Base-by-base conservation (phyloP, 2,113 vertebrate species). In the Antechinus flavipes region DNA sequence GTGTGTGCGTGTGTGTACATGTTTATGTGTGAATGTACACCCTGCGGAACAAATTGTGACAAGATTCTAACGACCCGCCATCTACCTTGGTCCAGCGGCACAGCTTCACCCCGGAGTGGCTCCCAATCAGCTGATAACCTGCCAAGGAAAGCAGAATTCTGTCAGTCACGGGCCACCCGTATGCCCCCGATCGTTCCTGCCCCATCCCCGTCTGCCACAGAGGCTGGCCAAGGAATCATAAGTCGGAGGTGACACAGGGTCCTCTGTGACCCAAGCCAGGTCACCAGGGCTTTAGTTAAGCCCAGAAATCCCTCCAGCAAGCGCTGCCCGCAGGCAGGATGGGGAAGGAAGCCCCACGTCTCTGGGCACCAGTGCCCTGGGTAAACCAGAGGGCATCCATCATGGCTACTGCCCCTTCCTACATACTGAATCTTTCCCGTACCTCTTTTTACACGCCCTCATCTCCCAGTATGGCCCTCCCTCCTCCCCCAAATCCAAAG, bases 71-170 rank as follows among this genome's bases (percentile, higher is more conserved):
- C 10, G 8, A 90, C 53, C 3, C 93, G 94, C 52, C 12, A 92
- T 91, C 95, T 98, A 99, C 99, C 99, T 99, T 99, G 93, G 99
- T 99, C 99, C 99, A 99, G 16, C 99, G 99, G 97, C 99, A 99
- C 5, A 99, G 99, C 97, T 99, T 99, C 97, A 99, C 99, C 76
- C 99, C 99, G 0, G 99, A 99, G 94, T 99, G 99, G 98, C 99
- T 99, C 97, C 99, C 99, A 91, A 99, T 99, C 94, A 99, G 98
- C 97, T 98, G 99, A 97, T 99, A 99, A 30, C 99, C 99, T 99
- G 98, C 25, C 97, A 9, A 97, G 54, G 84, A 91, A 94, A 90
- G 19, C 7, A 93, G 46, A 19, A 9, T 54, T 58, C 56, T 52
- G 49, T 3, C 1, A 14, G 90, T 30, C 25, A 27, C 4, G 25